These are phyloP conservation scores for Uropetala carovei DNA, from an alignment of 2,888 invertebrate genomes.

Conservation along the genomic window DNA sequence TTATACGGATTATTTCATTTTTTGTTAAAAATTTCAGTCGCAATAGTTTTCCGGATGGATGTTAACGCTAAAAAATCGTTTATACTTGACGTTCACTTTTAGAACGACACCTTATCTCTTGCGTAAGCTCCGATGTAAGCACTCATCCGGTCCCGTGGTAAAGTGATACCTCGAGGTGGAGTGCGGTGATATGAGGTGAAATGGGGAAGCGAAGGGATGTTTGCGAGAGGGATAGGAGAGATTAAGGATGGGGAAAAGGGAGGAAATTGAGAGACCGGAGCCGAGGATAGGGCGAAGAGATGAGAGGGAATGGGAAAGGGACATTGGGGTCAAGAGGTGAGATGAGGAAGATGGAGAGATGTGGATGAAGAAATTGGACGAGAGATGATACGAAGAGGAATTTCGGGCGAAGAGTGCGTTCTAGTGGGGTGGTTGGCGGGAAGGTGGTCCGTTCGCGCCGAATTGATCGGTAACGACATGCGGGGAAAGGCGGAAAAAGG, in stretches of 20 bases:
- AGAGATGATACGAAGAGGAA: neutral
- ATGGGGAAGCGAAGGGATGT: neutral
- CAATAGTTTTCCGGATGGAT: no score
- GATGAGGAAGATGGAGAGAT: neutral
- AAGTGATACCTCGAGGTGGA: neutral
- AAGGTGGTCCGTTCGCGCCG: neutral
- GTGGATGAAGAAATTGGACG: neutral
- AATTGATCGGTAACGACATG: neutral
- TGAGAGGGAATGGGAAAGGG: neutral
- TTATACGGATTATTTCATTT: no score
- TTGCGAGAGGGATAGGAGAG: neutral
- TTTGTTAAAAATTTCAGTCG: no score
- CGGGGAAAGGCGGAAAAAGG: neutral
- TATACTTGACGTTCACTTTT: no score
- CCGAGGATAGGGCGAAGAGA: neutral
- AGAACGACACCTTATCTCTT: no score
- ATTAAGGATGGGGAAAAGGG: neutral
- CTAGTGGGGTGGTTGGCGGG: neutral
- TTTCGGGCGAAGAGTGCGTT: neutral
- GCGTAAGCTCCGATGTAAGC: no score
- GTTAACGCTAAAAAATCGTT: no score
- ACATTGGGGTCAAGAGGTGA: slow-evolving; percentile 25
- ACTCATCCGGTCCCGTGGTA: neutral
- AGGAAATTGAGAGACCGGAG: slow-evolving; percentile 6
- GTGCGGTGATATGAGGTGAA: neutral